Conservation (phyloP, 2,797 vertebrate genomes). For the Crocodylus rhombifer region DNA sequence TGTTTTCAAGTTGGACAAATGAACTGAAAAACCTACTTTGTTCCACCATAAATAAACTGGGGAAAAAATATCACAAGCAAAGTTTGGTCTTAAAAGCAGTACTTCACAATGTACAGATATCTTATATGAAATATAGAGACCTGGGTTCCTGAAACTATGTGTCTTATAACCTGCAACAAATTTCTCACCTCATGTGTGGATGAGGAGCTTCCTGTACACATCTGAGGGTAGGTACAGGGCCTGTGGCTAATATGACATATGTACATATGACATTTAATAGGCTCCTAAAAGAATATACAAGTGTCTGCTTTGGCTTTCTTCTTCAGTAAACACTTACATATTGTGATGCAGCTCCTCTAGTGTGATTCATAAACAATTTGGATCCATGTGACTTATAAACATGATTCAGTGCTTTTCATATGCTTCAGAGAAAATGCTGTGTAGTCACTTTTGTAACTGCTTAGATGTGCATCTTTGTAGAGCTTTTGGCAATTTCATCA, state of each 20-base stretch:
- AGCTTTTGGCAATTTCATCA: neutral
- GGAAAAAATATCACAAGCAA: neutral
- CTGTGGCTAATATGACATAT: too few species aligned
- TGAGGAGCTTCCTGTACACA: neutral
- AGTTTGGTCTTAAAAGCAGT: neutral
- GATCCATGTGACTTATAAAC: neutral
- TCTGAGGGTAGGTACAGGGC: neutral
- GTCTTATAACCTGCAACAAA: neutral
- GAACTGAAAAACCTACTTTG: too few species aligned
- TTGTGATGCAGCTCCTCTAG: neutral
- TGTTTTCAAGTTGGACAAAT: too few species aligned
- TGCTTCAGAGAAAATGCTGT: neutral
- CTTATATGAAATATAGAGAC: neutral
- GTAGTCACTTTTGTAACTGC: neutral
- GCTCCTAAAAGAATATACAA: neutral
- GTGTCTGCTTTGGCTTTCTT: neutral
- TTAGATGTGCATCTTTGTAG: neutral
- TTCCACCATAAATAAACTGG: neutral
- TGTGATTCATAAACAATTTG: neutral
- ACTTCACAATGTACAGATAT: neutral
- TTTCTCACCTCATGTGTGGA: neutral
- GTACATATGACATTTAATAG: rapidly evolving
- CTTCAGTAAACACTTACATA: neutral
- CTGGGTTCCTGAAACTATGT: neutral
- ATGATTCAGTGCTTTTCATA: neutral